Conservation (phyloP, 2,113 vertebrate genomes). For the Plectropomus leopardus region DNA sequence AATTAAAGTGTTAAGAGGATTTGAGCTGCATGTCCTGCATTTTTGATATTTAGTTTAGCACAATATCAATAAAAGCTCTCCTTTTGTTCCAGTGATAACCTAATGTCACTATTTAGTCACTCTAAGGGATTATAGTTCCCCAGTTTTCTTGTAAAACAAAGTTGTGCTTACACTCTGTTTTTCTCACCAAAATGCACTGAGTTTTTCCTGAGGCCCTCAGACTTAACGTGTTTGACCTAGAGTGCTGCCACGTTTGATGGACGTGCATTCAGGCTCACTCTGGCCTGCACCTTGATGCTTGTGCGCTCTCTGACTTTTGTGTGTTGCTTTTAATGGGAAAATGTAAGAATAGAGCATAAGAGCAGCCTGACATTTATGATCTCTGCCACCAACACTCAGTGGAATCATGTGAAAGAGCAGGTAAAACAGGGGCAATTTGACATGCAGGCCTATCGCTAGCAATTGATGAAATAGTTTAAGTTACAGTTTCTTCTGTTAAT, state of each 20-base stretch:
- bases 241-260: background rate
- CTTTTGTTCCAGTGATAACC: background rate
- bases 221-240: too few relatives aligned
- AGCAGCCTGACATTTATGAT: too few relatives aligned
- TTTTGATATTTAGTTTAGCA: conserved; percentile 23
- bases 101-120: background rate
- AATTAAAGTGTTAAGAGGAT: conserved; percentile 68
- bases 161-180: background rate
- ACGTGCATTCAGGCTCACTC: background rate
- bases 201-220: background rate
- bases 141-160: background rate
- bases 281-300: background rate
- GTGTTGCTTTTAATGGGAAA: too few relatives aligned
- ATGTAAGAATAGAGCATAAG: too few relatives aligned
- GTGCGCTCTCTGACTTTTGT: too few relatives aligned
- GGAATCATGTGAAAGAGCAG: too few relatives aligned
- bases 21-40: conserved; percentile 45
- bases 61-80: conserved; percentile 34
- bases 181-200: background rate
- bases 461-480: too few relatives aligned
- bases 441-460: too few relatives aligned
- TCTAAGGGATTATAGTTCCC: background rate
- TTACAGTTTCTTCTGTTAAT: too few relatives aligned
- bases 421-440: too few relatives aligned
- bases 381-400: too few relatives aligned